Conservation (phyloP, 1,140 invertebrate species). For the Stegodyphus dumicola region DNA sequence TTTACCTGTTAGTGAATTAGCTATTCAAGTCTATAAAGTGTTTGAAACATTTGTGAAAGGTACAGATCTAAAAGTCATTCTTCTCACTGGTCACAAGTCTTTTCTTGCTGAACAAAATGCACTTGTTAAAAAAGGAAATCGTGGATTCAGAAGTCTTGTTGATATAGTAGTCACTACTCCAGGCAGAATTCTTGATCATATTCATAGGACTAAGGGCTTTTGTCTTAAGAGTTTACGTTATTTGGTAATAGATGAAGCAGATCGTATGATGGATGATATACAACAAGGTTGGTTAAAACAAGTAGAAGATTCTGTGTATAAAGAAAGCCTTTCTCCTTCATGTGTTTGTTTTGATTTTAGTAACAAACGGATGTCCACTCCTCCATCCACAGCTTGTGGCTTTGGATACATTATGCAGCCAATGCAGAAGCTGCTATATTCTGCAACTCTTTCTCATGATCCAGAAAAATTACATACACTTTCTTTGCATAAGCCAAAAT, state of each 20-base stretch:
- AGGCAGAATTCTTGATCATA: constrained; percentile 91
- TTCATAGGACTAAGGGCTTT: constrained; percentile 89
- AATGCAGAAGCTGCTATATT: constrained; percentile 94
- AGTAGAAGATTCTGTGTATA: constrained; percentile 68
- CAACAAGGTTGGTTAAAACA: constrained; percentile 90
- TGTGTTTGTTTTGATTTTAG: constrained; percentile 41
- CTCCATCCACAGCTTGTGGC: constrained; percentile 23
- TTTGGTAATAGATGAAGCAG: constrained; percentile 92
- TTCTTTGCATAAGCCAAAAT: constrained; percentile 88
- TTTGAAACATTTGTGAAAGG: constrained; percentile 78
- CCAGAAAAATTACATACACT: constrained; percentile 91
- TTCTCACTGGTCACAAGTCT: constrained; percentile 79
- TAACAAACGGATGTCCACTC: background rate
- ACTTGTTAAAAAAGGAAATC: constrained; percentile 75
- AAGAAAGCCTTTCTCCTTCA: background rate
- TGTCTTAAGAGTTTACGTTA: constrained; percentile 82
- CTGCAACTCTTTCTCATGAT: constrained; percentile 95
- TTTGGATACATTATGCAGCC: constrained; percentile 52
- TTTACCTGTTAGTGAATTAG: constrained; percentile 91
- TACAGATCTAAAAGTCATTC: constrained; percentile 79
- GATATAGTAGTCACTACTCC: constrained; percentile 96
- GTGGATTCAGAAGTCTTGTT: constrained; percentile 67
- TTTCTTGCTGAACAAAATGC: constrained; percentile 81
- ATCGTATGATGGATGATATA: constrained; percentile 89
- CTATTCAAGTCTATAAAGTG: constrained; percentile 78